phyloP scores from a whole-genome alignment of 2,113 vertebrate species.

The Burhinus oedicnemus region DNA sequence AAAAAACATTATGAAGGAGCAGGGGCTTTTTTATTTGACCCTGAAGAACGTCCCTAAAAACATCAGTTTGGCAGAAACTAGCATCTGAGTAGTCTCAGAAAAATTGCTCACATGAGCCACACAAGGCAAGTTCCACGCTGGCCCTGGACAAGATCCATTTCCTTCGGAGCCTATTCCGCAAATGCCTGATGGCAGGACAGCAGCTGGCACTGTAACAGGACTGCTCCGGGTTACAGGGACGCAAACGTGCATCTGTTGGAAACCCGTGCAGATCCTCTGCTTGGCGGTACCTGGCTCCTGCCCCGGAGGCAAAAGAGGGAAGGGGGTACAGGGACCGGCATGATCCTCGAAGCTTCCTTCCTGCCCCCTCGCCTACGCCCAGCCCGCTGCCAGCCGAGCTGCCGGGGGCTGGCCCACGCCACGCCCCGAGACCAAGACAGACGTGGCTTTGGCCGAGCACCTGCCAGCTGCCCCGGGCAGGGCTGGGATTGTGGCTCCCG shows the following conservation, averaged over 20 bases:
- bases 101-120: neutral
- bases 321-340: neutral
- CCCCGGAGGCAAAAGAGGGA: neutral
- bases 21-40: neutral
- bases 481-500: neutral
- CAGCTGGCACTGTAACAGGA: neutral
- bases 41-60: neutral
- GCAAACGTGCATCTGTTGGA: fast-evolving
- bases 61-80: neutral
- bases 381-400: neutral
- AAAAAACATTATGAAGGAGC: neutral
- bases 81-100: neutral
- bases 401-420: neutral
- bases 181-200: fast-evolving
- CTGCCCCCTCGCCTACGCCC: fast-evolving
- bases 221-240: neutral
- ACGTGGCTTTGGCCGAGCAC: neutral
- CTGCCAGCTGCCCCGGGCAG: neutral
- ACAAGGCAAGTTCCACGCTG: neutral
- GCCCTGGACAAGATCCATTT: neutral
- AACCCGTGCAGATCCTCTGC: neutral
- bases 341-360: fast-evolving
- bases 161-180: neutral
- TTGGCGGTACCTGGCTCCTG: neutral
- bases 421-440: neutral